Conservation (phyloP, 2,797 vertebrate species). For the Myotis pilosus region DNA sequence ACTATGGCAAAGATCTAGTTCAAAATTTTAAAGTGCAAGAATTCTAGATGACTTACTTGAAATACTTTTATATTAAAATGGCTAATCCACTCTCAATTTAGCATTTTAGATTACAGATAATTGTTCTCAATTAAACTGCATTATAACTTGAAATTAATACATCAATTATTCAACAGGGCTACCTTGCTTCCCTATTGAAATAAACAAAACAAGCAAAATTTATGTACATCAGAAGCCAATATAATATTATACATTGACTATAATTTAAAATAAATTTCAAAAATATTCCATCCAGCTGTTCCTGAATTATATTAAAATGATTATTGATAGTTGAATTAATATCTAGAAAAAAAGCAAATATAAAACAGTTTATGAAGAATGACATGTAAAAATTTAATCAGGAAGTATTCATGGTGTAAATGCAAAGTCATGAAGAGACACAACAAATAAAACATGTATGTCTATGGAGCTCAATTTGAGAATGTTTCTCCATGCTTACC, state of each 20-base stretch:
- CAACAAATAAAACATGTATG: background rate
- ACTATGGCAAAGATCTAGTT: constrained; percentile 75
- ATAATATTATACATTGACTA: background rate
- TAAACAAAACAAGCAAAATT: constrained; percentile 71
- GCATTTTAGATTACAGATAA: constrained; percentile 75
- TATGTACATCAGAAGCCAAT: background rate
- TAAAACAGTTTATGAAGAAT: constrained; percentile 52
- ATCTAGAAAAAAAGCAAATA: constrained; percentile 50
- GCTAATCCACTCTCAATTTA: constrained; percentile 70
- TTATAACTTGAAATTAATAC: constrained; percentile 77
- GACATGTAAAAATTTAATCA: background rate
- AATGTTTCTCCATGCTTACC: background rate
- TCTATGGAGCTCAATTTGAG: background rate
- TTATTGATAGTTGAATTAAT: background rate
- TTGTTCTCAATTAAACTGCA: constrained; percentile 78
- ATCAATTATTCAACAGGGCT: constrained; percentile 77
- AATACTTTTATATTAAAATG: constrained; percentile 80
- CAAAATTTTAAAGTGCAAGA: constrained; percentile 72
- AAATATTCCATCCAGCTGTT: background rate
- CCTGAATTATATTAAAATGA: background rate
- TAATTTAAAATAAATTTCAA: background rate
- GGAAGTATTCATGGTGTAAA: background rate
- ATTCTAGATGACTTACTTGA: constrained; percentile 78
- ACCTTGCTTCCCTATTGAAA: constrained; percentile 74
- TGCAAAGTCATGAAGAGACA: constrained; percentile 42